A percentile compares a stretch with the other conserved stretches of the same genome.
These are phyloP conservation scores for Porphyrio hochstetteri DNA, from an alignment of 2,113 vertebrate genomes.

Conservation along the genomic window DNA sequence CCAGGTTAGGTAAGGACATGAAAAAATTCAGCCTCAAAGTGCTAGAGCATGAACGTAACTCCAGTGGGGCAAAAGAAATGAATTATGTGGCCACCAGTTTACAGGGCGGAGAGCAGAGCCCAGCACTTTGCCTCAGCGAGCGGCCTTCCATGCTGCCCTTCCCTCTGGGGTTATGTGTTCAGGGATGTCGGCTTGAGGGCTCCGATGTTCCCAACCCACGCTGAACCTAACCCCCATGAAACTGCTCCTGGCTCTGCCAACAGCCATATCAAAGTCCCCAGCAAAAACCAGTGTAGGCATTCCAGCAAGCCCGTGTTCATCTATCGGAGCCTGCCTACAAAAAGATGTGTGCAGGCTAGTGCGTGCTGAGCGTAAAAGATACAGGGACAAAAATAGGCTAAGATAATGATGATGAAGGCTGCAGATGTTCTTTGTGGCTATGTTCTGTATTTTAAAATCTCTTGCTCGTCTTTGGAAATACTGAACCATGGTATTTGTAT, in stretches of 20 bases:
- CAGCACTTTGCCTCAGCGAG: rapidly evolving
- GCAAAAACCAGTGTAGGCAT: not conserved
- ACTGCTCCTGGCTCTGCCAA: not conserved
- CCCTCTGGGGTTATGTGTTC: not conserved
- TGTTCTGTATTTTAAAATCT: not conserved
- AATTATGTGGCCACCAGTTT: no score
- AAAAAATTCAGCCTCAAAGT: not conserved
- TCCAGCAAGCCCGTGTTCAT: rapidly evolving
- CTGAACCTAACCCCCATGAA: rapidly evolving
- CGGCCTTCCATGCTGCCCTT: not conserved
- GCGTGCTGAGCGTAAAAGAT: not conserved
- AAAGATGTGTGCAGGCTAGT: not conserved
- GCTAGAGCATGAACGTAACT: no score
- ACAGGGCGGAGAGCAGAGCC: not conserved
- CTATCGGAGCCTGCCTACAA: not conserved
- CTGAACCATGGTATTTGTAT: not conserved
- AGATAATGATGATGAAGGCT: not conserved
- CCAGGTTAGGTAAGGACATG: no score
- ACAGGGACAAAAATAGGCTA: not conserved
- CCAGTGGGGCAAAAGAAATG: no score
- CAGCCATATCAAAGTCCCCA: not conserved
- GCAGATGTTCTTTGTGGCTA: not conserved
- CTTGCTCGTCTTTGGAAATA: not conserved
- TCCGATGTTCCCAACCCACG: not conserved
- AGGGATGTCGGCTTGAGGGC: not conserved